These are phyloP conservation scores for Platalea minor DNA, from an alignment of 2,797 vertebrate species.

Conservation along the genomic window DNA sequence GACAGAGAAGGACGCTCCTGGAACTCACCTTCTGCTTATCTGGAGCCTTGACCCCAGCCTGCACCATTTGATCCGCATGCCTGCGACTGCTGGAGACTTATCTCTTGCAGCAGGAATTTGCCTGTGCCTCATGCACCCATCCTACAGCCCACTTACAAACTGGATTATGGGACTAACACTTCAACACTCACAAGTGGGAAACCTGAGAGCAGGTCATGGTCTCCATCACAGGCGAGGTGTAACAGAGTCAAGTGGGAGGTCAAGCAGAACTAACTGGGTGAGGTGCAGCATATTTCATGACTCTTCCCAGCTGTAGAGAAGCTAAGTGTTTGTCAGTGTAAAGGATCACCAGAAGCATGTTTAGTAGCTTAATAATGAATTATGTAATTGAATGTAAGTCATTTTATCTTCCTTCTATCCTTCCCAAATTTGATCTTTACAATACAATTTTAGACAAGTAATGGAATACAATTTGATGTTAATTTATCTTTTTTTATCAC, in stretches of 20 bases:
- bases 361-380: not conserved
- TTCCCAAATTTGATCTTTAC: not conserved
- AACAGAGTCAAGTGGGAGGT: slow-evolving; percentile 79
- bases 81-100: slow-evolving; percentile 25
- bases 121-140: slow-evolving; percentile 58
- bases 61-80: slow-evolving; percentile 67
- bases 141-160: slow-evolving; percentile 64
- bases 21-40: slow-evolving; percentile 63
- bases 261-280: slow-evolving; percentile 65
- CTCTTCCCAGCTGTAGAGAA: not conserved
- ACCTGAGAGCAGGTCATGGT: slow-evolving; percentile 66
- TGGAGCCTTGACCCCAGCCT: slow-evolving; percentile 69
- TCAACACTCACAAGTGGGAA: slow-evolving; percentile 75
- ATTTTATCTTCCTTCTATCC: not conserved
- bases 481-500: not conserved
- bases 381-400: not conserved
- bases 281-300: not conserved
- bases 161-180: slow-evolving; percentile 77
- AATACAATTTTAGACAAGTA: not conserved
- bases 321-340: not conserved
- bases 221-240: slow-evolving; percentile 74
- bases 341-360: not conserved
- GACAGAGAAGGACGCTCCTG: not conserved
- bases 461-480: not conserved
- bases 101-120: slow-evolving; percentile 71